Percentiles rank a stretch among this genome's conserved stretches.
Evolutionary conservation across 2,113 vertebrate genomes (phyloP).

Genomic region (Saiga tatarica): DNA sequence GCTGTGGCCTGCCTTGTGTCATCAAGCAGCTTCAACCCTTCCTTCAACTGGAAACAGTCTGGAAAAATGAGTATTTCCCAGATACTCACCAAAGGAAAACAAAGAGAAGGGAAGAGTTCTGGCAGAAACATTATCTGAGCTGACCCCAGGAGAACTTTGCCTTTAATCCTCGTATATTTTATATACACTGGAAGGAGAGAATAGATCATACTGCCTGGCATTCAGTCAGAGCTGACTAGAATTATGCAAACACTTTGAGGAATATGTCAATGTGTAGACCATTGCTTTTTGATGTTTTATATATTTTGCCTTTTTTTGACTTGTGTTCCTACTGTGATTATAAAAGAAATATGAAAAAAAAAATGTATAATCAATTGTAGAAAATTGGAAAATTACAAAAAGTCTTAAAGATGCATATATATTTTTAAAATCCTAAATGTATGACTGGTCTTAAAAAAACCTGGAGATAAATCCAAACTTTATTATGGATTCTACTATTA

Average conservation of each 20-base stretch:
- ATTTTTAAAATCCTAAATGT: background rate
- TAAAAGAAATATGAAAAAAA: background rate
- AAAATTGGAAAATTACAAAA: conserved; percentile 11
- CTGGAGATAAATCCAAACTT: background rate
- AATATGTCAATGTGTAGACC: background rate
- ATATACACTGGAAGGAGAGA: background rate
- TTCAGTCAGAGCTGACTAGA: background rate
- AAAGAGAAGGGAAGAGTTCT: background rate
- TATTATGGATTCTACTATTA: background rate
- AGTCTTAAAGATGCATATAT: background rate
- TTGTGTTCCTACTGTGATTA: background rate
- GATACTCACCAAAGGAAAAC: background rate
- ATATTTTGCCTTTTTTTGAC: background rate
- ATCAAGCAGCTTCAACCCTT: too few species aligned
- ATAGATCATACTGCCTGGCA: background rate
- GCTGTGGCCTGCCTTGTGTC: too few species aligned
- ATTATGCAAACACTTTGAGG: background rate
- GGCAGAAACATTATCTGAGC: background rate
- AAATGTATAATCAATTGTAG: background rate
- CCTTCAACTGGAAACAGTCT: too few species aligned
- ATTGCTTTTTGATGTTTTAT: background rate
- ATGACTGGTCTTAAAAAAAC: background rate
- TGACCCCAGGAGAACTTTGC: background rate
- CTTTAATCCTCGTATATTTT: background rate
- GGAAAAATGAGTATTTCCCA: background rate